Base-by-base conservation (phyloP, 2,888 invertebrate species). In the Drosophila nr. medialis region DNA sequence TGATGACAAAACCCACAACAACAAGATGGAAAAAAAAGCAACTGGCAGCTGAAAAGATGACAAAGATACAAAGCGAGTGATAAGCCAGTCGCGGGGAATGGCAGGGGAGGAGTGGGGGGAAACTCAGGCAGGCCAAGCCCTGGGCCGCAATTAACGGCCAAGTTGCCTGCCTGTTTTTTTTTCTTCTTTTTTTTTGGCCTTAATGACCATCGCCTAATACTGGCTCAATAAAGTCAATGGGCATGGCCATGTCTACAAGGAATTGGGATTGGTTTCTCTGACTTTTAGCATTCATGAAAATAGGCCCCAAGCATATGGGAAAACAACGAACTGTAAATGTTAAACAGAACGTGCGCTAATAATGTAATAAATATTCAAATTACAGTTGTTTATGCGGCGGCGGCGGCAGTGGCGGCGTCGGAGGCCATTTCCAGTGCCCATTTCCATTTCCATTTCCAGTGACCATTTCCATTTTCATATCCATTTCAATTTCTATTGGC, bases 301-400 rank as follows among this genome's bases (percentile, higher is more conserved):
- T 42, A 21, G 13, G 21, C 11, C 4, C 10, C 4, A 64, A 30
- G 60, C 30, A 54, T 30, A 51, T 42, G 42, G 21, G 13, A 13
- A 21, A 21, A 21, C 18, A 66, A 53, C 45, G 29, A 54, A 54
- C 65, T 62, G 61, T 59, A 49, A 74, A 71, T 71, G 51, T 49
- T 21, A 60, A 65, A 60, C 38, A 61, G 54, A 67, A 75, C 67
- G 61, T 72, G 70, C 73, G 71, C 71, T 84, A 84, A 89, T 86
- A 81, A 87, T 79, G 89, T 87, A 87, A 87, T 87, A 87, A 87
- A 87, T 87, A 87, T 87, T 87, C 87, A 87, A 87, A 87, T 89
- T 87, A 87, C 82, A 77, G 64, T 73, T 69, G 61, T 80, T 63
- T 64, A 58, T 72, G 73, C 51, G 56, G 73, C 51, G 56, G 73